phyloP scores from a whole-genome alignment of 2,113 vertebrate species.

The Apteryx owenii region DNA sequence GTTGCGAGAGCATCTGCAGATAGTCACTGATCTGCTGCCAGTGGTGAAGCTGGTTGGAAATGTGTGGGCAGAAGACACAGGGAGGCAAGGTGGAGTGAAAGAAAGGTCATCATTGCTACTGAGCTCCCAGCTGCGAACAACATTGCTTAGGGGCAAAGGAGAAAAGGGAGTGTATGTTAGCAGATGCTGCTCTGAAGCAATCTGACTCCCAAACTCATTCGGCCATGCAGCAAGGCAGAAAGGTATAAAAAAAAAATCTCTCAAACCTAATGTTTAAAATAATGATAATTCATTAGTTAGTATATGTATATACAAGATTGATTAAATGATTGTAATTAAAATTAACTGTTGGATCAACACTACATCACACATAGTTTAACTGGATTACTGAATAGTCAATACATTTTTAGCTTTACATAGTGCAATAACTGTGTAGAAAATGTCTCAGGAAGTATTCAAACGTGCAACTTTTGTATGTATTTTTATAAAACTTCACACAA shows the following conservation, averaged over 20 bases:
- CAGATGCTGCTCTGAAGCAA: neutral
- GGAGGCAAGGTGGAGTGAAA: neutral
- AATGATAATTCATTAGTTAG: neutral
- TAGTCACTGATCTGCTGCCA: too few species aligned
- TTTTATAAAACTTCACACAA: neutral
- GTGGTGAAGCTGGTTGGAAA: too few species aligned
- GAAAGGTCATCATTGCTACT: neutral
- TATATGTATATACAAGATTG: neutral
- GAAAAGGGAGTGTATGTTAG: rapidly evolving
- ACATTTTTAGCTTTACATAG: neutral
- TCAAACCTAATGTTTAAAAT: neutral
- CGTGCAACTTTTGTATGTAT: rapidly evolving
- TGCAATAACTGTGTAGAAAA: neutral
- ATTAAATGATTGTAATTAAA: neutral
- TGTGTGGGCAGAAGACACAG: too few species aligned
- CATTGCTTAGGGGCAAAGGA: neutral
- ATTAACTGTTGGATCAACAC: neutral
- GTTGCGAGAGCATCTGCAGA: too few species aligned
- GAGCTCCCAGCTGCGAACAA: neutral
- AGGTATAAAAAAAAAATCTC: neutral
- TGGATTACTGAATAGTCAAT: neutral
- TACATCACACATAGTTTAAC: neutral
- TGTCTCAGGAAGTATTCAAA: neutral
- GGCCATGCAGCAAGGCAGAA: neutral
- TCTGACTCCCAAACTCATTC: neutral